These are phyloP conservation scores for Phaonia tiefii DNA, from an alignment of 2,888 invertebrate genomes.

Conservation along the genomic window DNA sequence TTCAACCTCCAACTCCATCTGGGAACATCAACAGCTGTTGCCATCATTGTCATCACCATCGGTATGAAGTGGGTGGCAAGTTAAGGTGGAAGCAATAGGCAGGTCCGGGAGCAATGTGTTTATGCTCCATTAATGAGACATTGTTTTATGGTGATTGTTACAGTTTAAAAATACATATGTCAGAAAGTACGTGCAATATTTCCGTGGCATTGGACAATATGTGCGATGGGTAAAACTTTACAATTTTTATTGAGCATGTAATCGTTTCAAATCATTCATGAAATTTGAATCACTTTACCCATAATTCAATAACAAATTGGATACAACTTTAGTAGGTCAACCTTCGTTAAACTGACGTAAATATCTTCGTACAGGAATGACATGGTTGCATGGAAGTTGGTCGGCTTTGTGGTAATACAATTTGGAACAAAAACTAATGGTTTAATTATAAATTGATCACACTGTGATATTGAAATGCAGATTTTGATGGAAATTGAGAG, in stretches of 20 bases:
- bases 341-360: too few relatives aligned
- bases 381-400: too few relatives aligned
- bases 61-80: not conserved
- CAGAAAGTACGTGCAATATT: slow-evolving; percentile 19
- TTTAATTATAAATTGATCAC: too few relatives aligned
- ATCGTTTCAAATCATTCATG: not conserved
- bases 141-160: slow-evolving; percentile 37
- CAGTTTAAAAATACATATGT: slow-evolving; percentile 31
- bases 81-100: not conserved
- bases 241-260: not conserved
- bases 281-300: too few relatives aligned
- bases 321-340: too few relatives aligned
- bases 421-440: too few relatives aligned
- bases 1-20: not conserved
- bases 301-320: too few relatives aligned
- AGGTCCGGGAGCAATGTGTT: slow-evolving; percentile 2
- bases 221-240: not conserved
- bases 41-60: not conserved
- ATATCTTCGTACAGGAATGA: too few relatives aligned
- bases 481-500: too few relatives aligned
- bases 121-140: slow-evolving; percentile 48
- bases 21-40: slow-evolving; percentile 50
- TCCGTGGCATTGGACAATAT: not conserved
- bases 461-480: too few relatives aligned
- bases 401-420: too few relatives aligned